Base-by-base conservation (phyloP, 1,140 invertebrate species). In the Protaetia brevitarsis region DNA sequence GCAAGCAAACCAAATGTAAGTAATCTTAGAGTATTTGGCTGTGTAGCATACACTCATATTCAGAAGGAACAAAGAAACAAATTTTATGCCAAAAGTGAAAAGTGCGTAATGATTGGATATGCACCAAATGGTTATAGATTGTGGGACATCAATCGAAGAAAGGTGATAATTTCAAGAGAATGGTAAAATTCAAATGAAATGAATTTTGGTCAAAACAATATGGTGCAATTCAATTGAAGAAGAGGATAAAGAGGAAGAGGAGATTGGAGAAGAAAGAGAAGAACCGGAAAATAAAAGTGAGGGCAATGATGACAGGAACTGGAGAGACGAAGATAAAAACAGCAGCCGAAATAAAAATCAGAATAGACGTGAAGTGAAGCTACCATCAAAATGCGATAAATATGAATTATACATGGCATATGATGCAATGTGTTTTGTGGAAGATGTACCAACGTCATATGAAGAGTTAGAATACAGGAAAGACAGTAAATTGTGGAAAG, bases 401-500 rank as follows among this genome's bases (percentile, higher is more conserved):
- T 68, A 61, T 66, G 64, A 68, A 56, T 31, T 68, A 41, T 68
- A 66, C 37, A 66, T 68, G 67, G 58, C 58, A 8, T 68, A 62
- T 51, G 57, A 66, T 66, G 59, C 64, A 62, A 13, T 66, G 6
- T 16, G 16, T 11, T 68, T 58, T 62, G 13, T 68, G 3, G 64
- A 66, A 1, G 36, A 66, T 59, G 45, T 62, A 34, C 71, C 70
- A 2, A 26, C 63, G 64, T 63, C 23, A 19, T 63, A 36, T 65
- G 0, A 27, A 34, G 73, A 80, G 23, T 13, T 45, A 23, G 21
- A 70, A 19, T 3, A 19, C n/a, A 64, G 63, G n/a, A n/a, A 5
- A 0, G 63, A 57, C 19, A 64, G 31, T 16, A 8, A 10, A 28
- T 26, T 71, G 26, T 80, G 80, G 78, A 67, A 72, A 63, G 58